Conservation (phyloP, 2,888 invertebrate genomes). For the Schizaphis graminum region DNA sequence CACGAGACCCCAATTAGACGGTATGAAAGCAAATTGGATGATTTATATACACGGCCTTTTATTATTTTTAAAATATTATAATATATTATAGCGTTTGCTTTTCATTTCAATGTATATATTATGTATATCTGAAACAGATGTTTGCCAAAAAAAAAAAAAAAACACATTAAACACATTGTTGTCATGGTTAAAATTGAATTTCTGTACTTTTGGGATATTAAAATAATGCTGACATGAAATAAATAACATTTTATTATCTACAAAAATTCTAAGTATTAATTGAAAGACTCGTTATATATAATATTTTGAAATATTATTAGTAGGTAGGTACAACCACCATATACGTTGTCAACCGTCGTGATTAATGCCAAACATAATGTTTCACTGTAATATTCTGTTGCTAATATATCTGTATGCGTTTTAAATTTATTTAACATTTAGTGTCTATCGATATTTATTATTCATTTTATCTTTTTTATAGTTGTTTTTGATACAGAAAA, state of each 20-base stretch:
- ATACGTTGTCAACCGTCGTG: background rate
- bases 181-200: background rate
- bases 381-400: background rate
- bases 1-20: conserved; percentile 57
- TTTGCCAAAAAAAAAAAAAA: background rate
- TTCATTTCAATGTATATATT: background rate
- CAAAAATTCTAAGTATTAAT: background rate
- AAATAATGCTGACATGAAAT: background rate
- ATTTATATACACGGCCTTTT: conserved; percentile 39
- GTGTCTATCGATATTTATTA: background rate
- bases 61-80: conserved; percentile 27
- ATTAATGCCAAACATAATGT: background rate
- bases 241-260: background rate
- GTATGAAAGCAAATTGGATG: conserved; percentile 49
- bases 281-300: background rate
- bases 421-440: background rate
- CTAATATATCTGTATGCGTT: background rate
- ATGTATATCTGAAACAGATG: conserved; percentile 29
- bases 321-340: background rate
- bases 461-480: background rate
- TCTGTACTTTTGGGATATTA: background rate
- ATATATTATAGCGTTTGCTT: conserved; percentile 18
- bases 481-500: background rate
- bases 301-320: background rate
- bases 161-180: conserved; percentile 26